Evolutionary conservation across 2,797 vertebrate genomes (phyloP).

Genomic region (Sebastes minor): DNA sequence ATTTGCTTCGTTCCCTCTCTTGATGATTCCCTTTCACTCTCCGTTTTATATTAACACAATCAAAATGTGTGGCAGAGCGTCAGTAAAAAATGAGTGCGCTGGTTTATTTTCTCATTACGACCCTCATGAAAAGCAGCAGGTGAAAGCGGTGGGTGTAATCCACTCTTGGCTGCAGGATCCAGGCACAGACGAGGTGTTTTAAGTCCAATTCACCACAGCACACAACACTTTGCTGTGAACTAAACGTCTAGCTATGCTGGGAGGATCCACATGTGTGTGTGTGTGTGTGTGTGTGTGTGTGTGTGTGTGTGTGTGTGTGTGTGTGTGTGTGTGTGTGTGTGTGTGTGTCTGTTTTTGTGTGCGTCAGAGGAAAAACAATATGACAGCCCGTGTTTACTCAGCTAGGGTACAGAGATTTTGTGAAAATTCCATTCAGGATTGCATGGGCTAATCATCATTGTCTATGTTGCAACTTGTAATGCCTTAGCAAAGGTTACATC

Average conservation of each 20-base stretch:
- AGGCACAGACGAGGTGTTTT: conserved; percentile 48
- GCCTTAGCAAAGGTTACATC: conserved; percentile 81
- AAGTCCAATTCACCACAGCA: conserved; percentile 35
- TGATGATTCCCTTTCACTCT: conserved; percentile 42
- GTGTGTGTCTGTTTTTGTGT: not conserved
- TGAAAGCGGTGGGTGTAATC: conserved; percentile 43
- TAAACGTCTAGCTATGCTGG: conserved; percentile 56
- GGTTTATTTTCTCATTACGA: conserved; percentile 70
- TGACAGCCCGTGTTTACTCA: conserved; percentile 60
- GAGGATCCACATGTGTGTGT: not conserved
- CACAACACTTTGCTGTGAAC: conserved; percentile 49
- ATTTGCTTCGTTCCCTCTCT: conserved; percentile 44
- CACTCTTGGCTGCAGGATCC: conserved; percentile 39
- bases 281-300: not conserved
- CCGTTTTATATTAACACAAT: conserved; percentile 50
- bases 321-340: not conserved
- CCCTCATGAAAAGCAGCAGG: conserved; percentile 71
- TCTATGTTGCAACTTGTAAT: conserved; percentile 67
- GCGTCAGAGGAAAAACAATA: conserved; percentile 43
- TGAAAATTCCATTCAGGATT: conserved; percentile 82
- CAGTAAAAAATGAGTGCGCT: conserved; percentile 25
- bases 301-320: not conserved
- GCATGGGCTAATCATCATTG: conserved; percentile 73
- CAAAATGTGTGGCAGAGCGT: conserved; percentile 52
- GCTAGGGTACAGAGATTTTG: conserved; percentile 51